Conservation (phyloP, 2,888 invertebrate genomes). For the Trissonchulus latispiculum region DNA sequence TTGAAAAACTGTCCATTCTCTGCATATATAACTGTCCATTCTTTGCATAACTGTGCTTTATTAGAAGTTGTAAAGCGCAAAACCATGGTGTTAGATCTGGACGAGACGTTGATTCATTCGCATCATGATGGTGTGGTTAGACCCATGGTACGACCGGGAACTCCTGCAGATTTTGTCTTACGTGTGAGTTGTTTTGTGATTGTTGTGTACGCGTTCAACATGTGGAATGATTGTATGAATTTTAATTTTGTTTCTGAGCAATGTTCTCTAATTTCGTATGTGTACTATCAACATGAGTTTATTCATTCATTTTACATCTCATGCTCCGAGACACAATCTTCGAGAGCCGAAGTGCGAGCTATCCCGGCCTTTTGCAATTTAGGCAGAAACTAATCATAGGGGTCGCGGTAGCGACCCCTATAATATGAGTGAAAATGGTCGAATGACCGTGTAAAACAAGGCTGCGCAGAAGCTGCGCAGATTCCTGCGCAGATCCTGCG, state of each 20-base stretch:
- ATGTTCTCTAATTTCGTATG: conserved; percentile 12
- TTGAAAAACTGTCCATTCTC: not conserved
- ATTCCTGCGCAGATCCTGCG: too few relatives aligned
- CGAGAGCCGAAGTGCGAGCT: not conserved
- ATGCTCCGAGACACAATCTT: not conserved
- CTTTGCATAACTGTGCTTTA: not conserved
- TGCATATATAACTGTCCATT: too few relatives aligned
- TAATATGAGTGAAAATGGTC: too few relatives aligned
- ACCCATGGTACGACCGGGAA: conserved; percentile 89
- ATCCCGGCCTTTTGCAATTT: not conserved
- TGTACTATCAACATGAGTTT: conserved; percentile 16
- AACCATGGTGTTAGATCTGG: conserved; percentile 89
- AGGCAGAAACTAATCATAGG: too few relatives aligned
- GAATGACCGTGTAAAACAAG: too few relatives aligned
- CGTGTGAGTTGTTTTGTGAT: conserved; percentile 57
- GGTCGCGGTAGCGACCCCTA: too few relatives aligned
- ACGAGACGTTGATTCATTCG: conserved; percentile 97
- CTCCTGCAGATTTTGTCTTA: conserved; percentile 94
- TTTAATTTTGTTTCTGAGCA: conserved; percentile 9
- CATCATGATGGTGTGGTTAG: conserved; percentile 94
- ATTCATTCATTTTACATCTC: not conserved
- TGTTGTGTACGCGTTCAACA: not conserved
- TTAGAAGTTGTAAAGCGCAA: conserved; percentile 86
- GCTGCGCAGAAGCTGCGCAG: too few relatives aligned
- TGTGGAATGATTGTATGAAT: conserved; percentile 7